Evolutionary conservation across 1,140 invertebrate genomes (phyloP).

Genomic region (Dreissena rostriformis): DNA sequence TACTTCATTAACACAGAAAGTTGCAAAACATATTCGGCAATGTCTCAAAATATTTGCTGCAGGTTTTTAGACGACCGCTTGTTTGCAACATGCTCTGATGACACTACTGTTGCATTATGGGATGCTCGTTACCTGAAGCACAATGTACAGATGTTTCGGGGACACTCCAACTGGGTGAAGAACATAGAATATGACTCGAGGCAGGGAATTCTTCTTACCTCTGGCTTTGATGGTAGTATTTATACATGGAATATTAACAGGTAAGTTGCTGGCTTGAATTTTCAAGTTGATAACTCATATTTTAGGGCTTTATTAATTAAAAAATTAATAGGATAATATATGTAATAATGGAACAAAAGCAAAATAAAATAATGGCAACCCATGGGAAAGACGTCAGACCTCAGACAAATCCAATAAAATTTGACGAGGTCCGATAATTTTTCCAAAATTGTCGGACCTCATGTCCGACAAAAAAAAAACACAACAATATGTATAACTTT

Average conservation of each 20-base stretch:
- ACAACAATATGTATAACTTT: too few relatives aligned
- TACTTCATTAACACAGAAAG: background rate
- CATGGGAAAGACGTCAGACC: too few relatives aligned
- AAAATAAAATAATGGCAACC: too few relatives aligned
- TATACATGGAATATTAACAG: conserved; percentile 97
- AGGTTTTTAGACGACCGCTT: conserved; percentile 93
- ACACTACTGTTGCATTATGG: conserved; percentile 95
- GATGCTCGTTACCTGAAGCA: conserved; percentile 91
- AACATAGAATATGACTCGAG: conserved; percentile 96
- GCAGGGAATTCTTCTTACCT: conserved; percentile 92
- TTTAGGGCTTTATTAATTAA: too few relatives aligned
- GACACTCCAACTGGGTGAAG: conserved; percentile 98
- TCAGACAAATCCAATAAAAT: too few relatives aligned
- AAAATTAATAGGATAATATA: too few relatives aligned
- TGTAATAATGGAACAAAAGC: too few relatives aligned
- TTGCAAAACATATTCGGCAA: background rate
- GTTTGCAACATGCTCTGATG: conserved; percentile 97
- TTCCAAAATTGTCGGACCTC: too few relatives aligned
- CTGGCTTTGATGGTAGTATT: conserved; percentile 96
- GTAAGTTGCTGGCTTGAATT: conserved; percentile 16
- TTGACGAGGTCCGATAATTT: too few relatives aligned
- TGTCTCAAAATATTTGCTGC: conserved; percentile 61
- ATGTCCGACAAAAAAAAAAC: too few relatives aligned
- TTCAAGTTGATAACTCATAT: too few relatives aligned
- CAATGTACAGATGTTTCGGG: conserved; percentile 88